Base-by-base conservation (phyloP, 2,797 vertebrate genomes). In the Intellagama lesueurii region DNA sequence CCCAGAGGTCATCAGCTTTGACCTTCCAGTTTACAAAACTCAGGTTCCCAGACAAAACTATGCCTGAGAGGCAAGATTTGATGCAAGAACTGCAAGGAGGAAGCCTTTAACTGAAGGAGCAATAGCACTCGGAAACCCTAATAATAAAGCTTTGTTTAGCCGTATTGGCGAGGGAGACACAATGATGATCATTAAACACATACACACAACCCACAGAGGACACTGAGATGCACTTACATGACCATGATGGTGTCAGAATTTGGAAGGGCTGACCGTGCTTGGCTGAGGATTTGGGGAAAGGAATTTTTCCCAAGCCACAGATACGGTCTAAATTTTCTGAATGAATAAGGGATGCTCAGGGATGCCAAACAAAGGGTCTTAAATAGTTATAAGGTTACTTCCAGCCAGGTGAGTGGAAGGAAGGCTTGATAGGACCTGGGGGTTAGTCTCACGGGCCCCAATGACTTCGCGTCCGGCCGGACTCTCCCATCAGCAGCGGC, bases 401-500 rank as follows among this genome's bases (percentile, higher is more conserved):
- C 32, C n/a, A 35, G n/a, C 0, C 3, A 14, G 60, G 6, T 3
- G 19, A 5, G 19, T 64, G 60, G 60, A 1, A 19, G 28, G 28
- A 30, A 77, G 35, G 70, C 40, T n/a, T 52, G 44, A 60, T 40
- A 5, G 40, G 9, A 70, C 1, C 5, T 16, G 49, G 11, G 4
- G 64, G 40, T 35, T 32, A 12, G 17, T 68, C 72, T 40, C 5
- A 3, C 5, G 5, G 0, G 30, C 40, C 22, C 75, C 72, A n/a
- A 22, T 47, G 24, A 12, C 35, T 70, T 32, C 28, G 22, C 8
- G 44, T 11, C 85, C 49, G 66, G 90, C 88, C 84, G 79, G 69
- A 78, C 89, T 5, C 82, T 89, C 47, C 83, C 1, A 0, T 14
- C 0, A 0, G 1, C 70, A 0, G 0, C 19, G 40, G 16, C 47